Evolutionary conservation across 2,113 vertebrate species (phyloP).

Genomic region (Actinemys pallida): DNA sequence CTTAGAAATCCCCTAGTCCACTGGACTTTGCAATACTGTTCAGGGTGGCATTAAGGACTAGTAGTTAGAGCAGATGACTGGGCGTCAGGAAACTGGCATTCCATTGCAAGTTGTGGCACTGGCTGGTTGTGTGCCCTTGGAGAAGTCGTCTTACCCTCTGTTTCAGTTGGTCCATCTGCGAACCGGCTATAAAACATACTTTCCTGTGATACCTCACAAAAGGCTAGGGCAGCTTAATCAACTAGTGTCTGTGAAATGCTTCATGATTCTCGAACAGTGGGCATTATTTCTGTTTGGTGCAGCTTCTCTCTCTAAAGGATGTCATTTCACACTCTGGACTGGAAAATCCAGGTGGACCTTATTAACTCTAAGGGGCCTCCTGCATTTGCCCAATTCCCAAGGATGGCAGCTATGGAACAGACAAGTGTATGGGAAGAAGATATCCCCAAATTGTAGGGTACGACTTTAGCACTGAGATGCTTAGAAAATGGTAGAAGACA

Average conservation of each 20-base stretch:
- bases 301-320: not conserved
- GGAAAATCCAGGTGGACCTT: not conserved
- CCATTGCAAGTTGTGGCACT: not conserved
- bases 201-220: not conserved
- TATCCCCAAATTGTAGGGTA: not conserved
- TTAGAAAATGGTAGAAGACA: not conserved
- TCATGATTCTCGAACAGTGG: not conserved
- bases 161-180: not conserved
- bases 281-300: not conserved
- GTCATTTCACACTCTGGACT: not conserved
- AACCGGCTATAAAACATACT: not conserved
- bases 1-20: not conserved
- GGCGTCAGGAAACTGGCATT: not conserved
- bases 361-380: not conserved
- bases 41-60: not conserved
- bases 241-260: not conserved
- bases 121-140: not conserved
- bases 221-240: not conserved
- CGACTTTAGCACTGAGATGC: not conserved
- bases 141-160: not conserved
- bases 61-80: not conserved
- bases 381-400: not conserved
- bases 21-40: not conserved
- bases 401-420: not conserved
- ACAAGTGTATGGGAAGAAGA: not conserved